A percentile compares a stretch with the other conserved stretches of the same genome.
Conservation (phyloP, 2,113 vertebrate species). For the Thunnus thynnus region DNA sequence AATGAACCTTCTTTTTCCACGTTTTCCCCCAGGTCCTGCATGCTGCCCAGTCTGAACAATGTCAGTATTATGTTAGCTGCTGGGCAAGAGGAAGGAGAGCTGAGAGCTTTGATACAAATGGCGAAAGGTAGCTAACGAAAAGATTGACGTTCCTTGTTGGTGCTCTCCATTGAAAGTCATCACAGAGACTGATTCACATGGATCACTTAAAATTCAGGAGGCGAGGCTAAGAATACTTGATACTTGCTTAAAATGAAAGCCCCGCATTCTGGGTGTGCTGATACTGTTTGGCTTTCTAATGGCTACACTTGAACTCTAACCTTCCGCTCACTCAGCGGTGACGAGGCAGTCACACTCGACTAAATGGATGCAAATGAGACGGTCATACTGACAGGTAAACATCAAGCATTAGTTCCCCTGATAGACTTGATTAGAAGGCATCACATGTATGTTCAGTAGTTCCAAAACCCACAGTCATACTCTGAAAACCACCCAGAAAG, state of each 20-base stretch:
- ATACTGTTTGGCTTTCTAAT: constrained; percentile 83
- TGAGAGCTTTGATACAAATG: constrained; percentile 72
- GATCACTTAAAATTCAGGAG: constrained; percentile 83
- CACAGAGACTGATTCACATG: constrained; percentile 79
- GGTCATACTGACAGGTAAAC: constrained; percentile 47
- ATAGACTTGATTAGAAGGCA: constrained; percentile 66
- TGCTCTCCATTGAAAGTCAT: constrained; percentile 70
- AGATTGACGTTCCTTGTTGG: constrained; percentile 77
- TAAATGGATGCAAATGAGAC: constrained; percentile 72
- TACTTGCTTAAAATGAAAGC: constrained; percentile 74
- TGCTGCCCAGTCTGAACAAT: constrained; percentile 75
- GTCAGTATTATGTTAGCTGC: constrained; percentile 78
- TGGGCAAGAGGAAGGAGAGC: constrained; percentile 68
- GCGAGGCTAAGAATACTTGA: constrained; percentile 67
- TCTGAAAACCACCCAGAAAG: constrained; percentile 6
- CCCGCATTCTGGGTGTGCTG: constrained; percentile 75
- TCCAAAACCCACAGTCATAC: constrained; percentile 46
- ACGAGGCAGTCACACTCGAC: constrained; percentile 55
- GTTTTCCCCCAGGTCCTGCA: constrained; percentile 60
- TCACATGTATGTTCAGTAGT: constrained; percentile 40
- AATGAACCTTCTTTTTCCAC: constrained; percentile 63
- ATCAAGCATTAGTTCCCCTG: constrained; percentile 47
- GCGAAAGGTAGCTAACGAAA: constrained; percentile 78
- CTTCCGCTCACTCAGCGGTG: constrained; percentile 51
- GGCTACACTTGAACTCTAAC: constrained; percentile 81